These are phyloP conservation scores for Calliphora vicina DNA, from an alignment of 1,140 invertebrate genomes.

Conservation along the genomic window DNA sequence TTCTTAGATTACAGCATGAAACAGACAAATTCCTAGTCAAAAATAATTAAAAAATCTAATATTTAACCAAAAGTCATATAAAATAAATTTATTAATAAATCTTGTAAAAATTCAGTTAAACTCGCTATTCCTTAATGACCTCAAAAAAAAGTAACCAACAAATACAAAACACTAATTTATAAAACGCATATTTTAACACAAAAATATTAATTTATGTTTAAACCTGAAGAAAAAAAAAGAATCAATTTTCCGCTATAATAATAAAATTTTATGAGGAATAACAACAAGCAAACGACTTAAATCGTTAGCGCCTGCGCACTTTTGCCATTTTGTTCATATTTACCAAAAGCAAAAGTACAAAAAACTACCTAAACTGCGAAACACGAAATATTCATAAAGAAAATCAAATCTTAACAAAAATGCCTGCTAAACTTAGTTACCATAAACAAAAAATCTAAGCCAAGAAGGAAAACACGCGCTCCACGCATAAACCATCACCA, in stretches of 20 bases:
- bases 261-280: background rate
- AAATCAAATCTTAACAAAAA: background rate
- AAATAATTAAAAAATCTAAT: too few relatives aligned
- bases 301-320: slow-evolving; percentile 5
- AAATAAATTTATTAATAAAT: too few relatives aligned
- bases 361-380: background rate
- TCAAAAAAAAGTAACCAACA: too few relatives aligned
- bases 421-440: background rate
- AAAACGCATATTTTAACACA: background rate
- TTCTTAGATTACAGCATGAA: background rate
- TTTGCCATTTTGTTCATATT: background rate
- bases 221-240: background rate
- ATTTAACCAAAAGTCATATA: too few relatives aligned
- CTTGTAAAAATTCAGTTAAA: too few relatives aligned
- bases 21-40: too few relatives aligned
- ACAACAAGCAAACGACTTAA: background rate
- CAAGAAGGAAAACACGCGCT: background rate
- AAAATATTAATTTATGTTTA: background rate
- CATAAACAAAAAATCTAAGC: background rate
- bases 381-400: background rate
- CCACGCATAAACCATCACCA: background rate
- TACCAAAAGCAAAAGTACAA: background rate
- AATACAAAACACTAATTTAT: background rate
- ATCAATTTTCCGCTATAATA: slow-evolving; percentile 2
- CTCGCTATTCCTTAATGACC: too few relatives aligned